A percentile compares a stretch with the other conserved stretches of the same genome.
Evolutionary conservation across 2,113 vertebrate genomes (phyloP).

Genomic region (Oostethus manadensis): DNA sequence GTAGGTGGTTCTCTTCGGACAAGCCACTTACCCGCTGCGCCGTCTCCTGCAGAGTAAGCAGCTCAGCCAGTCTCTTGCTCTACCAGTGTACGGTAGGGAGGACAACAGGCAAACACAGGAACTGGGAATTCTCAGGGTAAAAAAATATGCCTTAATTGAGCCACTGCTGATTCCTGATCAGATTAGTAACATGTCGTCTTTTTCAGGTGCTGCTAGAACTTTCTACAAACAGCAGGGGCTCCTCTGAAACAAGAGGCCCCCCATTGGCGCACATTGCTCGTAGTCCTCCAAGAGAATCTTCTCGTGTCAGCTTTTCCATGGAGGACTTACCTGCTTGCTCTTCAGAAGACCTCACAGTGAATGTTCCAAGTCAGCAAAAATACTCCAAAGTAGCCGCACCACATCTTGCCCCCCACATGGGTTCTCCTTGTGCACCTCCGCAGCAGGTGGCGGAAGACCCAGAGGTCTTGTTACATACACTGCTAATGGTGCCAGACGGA

Average conservation of each 20-base stretch:
- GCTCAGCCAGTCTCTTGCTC: conserved; percentile 64
- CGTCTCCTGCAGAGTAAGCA: conserved; percentile 72
- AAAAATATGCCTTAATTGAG: too few relatives aligned
- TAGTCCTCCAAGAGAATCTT: conserved; percentile 32
- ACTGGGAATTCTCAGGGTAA: conserved; percentile 83
- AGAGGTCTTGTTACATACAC: conserved; percentile 75
- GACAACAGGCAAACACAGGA: conserved; percentile 49
- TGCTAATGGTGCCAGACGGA: conserved; percentile 88
- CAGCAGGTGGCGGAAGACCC: conserved; percentile 42
- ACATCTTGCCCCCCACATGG: background rate
- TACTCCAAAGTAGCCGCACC: background rate
- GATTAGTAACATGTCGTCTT: background rate
- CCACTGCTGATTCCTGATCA: too few relatives aligned
- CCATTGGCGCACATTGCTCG: background rate
- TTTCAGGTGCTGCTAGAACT: conserved; percentile 83
- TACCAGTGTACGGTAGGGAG: conserved; percentile 69
- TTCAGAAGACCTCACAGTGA: background rate
- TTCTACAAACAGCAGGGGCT: conserved; percentile 61
- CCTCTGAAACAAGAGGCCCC: conserved; percentile 29
- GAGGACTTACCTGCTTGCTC: conserved; percentile 13
- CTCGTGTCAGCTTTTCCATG: background rate
- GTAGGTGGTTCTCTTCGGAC: conserved; percentile 79
- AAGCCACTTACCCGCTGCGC: conserved; percentile 71
- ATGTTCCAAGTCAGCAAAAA: background rate
- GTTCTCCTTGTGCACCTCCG: conserved; percentile 6